These are phyloP conservation scores for Enteromius mattozi DNA, from an alignment of 2,797 vertebrate species.

Conservation along the genomic window DNA sequence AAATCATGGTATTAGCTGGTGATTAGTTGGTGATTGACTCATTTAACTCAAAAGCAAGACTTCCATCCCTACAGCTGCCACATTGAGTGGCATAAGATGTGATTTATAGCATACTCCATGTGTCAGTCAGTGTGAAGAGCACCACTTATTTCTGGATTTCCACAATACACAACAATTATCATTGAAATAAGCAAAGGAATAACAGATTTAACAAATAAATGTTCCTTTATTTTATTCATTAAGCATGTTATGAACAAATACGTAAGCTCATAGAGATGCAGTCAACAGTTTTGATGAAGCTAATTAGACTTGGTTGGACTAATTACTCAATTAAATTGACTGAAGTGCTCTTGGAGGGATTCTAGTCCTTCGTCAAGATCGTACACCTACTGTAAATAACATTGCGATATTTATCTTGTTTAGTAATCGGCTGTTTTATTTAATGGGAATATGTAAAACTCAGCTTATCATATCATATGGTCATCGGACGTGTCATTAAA, in stretches of 20 bases:
- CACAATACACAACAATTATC: not conserved
- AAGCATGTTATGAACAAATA: slow-evolving; percentile 10
- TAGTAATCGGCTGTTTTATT: not conserved
- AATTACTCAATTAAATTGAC: slow-evolving; percentile 15
- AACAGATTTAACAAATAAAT: slow-evolving; percentile 1
- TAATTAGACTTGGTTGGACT: slow-evolving; percentile 19
- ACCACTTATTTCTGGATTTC: not conserved
- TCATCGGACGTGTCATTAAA: slow-evolving; percentile 28
- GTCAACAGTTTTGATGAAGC: slow-evolving; percentile 13
- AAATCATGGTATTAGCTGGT: not conserved
- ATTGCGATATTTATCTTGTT: slow-evolving; percentile 7
- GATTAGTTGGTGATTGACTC: not conserved
- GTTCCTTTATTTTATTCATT: not conserved
- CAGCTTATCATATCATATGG: slow-evolving; percentile 17
- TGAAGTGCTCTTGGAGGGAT: slow-evolving; percentile 10
- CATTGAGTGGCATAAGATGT: not conserved
- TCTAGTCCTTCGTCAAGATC: not conserved
- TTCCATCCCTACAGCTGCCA: not conserved
- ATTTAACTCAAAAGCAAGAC: slow-evolving; percentile 5
- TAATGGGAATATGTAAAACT: slow-evolving; percentile 26
- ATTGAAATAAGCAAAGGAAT: slow-evolving; percentile 9
- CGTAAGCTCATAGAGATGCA: not conserved
- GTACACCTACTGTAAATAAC: slow-evolving; percentile 11
- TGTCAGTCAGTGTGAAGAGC: slow-evolving; percentile 9
- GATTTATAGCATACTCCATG: not conserved